These are phyloP conservation scores for Eucidaris tribuloides DNA, from an alignment of 35 echinoderm and acorn worm species.

Conservation along the genomic window DNA sequence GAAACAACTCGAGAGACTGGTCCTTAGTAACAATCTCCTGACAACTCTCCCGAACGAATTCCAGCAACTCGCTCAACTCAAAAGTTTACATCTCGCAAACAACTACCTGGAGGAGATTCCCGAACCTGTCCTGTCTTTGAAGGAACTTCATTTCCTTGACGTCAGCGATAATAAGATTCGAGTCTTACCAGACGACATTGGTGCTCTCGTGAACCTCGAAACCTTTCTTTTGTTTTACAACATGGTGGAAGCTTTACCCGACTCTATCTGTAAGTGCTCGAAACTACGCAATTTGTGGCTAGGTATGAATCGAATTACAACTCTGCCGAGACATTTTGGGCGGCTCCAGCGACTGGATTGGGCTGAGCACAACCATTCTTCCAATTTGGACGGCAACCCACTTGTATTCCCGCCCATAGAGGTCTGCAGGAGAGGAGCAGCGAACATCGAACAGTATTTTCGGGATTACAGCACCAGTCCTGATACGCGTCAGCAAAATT, in stretches of 20 bases:
- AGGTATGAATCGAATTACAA: slow-evolving; percentile 64
- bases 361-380: slow-evolving; percentile 52
- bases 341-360: slow-evolving; percentile 65
- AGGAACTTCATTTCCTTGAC: slow-evolving; percentile 79
- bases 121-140: slow-evolving; percentile 52
- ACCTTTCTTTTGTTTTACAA: slow-evolving; percentile 73
- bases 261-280: slow-evolving; percentile 58
- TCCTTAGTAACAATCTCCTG: slow-evolving; percentile 90
- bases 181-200: slow-evolving; percentile 46
- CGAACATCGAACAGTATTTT: slow-evolving; percentile 66
- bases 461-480: slow-evolving; percentile 22
- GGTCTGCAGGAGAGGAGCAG: slow-evolving; percentile 61
- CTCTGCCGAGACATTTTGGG: slow-evolving; percentile 67
- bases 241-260: slow-evolving; percentile 58
- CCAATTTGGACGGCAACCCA: slow-evolving; percentile 90
- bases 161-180: slow-evolving; percentile 81
- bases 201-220: slow-evolving; percentile 41
- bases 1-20: slow-evolving; percentile 71
- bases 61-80: slow-evolving; percentile 44
- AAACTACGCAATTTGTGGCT: slow-evolving; percentile 79
- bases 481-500: too few relatives aligned
- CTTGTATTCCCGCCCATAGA: slow-evolving; percentile 74
- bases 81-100: slow-evolving; percentile 88
- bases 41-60: slow-evolving; percentile 66
- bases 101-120: slow-evolving; percentile 82